phyloP scores from a whole-genome alignment of 2,797 vertebrate genomes.

The Ceryle rudis region DNA sequence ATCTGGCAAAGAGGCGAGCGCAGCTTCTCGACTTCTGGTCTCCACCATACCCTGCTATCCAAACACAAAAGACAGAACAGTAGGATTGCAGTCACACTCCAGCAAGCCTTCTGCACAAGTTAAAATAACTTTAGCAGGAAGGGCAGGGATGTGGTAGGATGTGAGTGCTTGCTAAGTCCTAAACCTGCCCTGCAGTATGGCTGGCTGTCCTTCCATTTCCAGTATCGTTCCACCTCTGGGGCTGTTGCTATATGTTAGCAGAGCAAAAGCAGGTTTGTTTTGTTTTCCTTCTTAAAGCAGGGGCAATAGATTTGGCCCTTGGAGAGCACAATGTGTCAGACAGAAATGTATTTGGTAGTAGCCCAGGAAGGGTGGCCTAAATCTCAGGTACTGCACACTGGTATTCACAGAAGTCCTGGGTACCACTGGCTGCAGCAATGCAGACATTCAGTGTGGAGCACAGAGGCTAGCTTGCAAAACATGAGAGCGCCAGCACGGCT shows the following conservation, averaged over 20 bases:
- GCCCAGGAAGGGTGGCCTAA: background rate
- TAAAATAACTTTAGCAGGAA: background rate
- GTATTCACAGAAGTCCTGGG: background rate
- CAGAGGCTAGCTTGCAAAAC: background rate
- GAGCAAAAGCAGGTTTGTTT: background rate
- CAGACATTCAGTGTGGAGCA: fast-evolving
- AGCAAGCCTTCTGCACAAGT: background rate
- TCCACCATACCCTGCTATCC: background rate
- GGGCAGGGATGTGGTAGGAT: background rate
- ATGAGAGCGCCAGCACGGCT: background rate
- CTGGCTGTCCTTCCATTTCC: background rate
- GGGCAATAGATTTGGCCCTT: background rate
- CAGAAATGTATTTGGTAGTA: background rate
- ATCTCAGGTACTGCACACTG: background rate
- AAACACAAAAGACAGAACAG: background rate
- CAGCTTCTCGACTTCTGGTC: background rate
- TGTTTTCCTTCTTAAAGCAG: background rate
- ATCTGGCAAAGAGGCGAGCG: background rate
- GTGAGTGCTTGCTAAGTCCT: background rate
- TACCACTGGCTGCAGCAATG: background rate
- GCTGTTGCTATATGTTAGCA: background rate
- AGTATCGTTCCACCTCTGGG: fast-evolving
- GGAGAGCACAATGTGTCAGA: background rate
- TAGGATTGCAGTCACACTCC: background rate
- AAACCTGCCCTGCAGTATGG: background rate